Evolutionary conservation across 2,113 vertebrate genomes (phyloP), one percentile per base, ranked within the genome.

Genomic region (Probosciger aterrimus): DNA sequence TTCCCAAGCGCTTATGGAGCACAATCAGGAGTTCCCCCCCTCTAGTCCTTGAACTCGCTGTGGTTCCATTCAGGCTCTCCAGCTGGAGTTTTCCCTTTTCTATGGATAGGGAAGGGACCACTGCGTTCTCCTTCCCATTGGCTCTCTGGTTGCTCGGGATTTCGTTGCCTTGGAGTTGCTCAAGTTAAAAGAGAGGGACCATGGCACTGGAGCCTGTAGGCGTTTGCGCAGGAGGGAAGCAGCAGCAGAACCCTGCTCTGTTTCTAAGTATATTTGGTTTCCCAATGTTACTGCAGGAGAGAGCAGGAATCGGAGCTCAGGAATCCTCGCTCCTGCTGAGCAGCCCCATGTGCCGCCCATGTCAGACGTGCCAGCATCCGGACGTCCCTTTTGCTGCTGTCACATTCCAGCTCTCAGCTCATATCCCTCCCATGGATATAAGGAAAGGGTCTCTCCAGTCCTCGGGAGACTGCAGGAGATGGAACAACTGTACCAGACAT

Each of bases 121-220:
- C 82, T 8, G 70, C 19, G 11, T 55, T 90, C 73, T 19, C 88
- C 53, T 86, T 13, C 94, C 84, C 96, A 97, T 96, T 98, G 96
- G 98, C 25, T 97, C 90, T 27, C 80, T 68, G 94, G 97, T 98
- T 98, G 98, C 98, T 97, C 97, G 82, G 98, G 96, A 57, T 94
- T 97, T 44, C 96, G 98, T 98, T 98, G 97, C 98, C 98, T 98
- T 98, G 97, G 98, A 97, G 97, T 97, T 97, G 80, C 77, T 90
- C 10, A 92, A 97, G 95, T 84, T 83, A 94, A 93, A 95, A 84
- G 94, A 92, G 57, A 59, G 57, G 95, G 93, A 67, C 89, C 95
- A 7, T 71, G 82, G 96, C 82, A 30, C 93, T 81, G 96, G 60
- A 74, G 86, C 88, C 97, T 5, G 98, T 97, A 35, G 98, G 98